Evolutionary conservation across 1,140 invertebrate genomes (phyloP).

Genomic region (Subanguina moxae): DNA sequence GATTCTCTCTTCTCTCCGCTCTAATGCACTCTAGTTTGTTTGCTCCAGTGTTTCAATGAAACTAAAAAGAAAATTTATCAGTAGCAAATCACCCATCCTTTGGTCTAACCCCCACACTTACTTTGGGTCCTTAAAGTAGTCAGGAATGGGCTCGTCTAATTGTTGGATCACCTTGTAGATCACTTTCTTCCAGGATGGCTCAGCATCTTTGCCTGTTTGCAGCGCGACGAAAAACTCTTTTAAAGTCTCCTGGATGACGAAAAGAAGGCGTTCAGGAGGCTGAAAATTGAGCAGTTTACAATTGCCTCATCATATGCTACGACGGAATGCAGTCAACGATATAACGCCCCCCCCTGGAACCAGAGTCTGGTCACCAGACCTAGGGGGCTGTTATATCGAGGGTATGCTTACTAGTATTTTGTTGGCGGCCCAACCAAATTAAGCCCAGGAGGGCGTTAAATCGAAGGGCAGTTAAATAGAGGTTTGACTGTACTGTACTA

Average conservation of each 20-base stretch:
- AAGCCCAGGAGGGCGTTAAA: no score
- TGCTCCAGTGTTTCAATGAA: constrained; percentile 1
- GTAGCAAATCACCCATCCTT: no score
- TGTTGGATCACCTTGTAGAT: constrained; percentile 99
- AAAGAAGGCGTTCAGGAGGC: constrained; percentile 93
- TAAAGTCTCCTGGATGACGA: constrained; percentile 90
- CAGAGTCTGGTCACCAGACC: no score
- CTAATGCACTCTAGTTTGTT: background rate
- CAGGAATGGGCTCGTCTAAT: constrained; percentile 93
- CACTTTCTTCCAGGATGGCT: constrained; percentile 99
- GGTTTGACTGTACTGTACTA: no score
- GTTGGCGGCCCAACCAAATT: no score
- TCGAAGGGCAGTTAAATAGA: no score
- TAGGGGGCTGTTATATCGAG: no score
- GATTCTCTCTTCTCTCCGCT: no score
- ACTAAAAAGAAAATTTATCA: background rate
- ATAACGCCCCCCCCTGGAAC: no score
- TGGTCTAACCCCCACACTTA: constrained; percentile 76
- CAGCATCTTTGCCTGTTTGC: constrained; percentile 85
- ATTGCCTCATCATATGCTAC: no score
- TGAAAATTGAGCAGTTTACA: constrained; percentile 61
- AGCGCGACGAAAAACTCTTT: constrained; percentile 97
- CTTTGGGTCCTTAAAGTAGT: constrained; percentile 98
- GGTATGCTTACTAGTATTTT: no score
- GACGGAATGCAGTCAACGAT: no score